Evolutionary conservation across 2,797 vertebrate genomes (phyloP).

Genomic region (Myotis pilosus): DNA sequence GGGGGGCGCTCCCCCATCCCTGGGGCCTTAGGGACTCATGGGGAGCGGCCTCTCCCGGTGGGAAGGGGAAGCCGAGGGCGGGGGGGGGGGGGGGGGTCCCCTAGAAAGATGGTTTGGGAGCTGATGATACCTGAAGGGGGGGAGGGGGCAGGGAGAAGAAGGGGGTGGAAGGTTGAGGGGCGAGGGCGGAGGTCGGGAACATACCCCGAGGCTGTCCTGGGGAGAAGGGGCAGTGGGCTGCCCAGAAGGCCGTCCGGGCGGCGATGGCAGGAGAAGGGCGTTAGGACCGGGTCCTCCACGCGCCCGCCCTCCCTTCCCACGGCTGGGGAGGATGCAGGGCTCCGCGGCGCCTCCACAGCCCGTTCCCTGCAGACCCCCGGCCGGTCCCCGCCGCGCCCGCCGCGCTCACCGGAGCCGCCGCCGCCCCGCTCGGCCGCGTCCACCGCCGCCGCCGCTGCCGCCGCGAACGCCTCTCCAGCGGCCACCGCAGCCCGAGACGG

Average conservation of each 20-base stretch:
- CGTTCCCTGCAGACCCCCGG: neutral
- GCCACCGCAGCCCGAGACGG: constrained; percentile 68
- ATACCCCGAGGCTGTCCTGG: neutral
- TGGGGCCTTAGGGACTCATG: neutral
- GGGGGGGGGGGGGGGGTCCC: too few species aligned
- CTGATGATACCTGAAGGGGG: neutral
- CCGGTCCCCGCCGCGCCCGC: constrained; percentile 32
- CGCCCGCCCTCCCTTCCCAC: neutral
- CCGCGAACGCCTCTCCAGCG: constrained; percentile 52
- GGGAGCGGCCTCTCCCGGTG: neutral
- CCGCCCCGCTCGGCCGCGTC: constrained; percentile 43
- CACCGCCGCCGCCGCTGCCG: constrained; percentile 57
- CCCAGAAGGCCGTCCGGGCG: neutral
- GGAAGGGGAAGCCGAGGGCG: neutral
- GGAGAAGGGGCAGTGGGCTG: neutral
- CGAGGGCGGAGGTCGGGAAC: neutral
- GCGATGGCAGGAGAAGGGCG: neutral
- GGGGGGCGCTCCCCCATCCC: neutral
- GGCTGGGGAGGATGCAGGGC: neutral
- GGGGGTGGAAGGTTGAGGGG: neutral
- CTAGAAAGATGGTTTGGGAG: neutral
- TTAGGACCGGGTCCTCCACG: neutral
- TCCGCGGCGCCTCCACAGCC: neutral
- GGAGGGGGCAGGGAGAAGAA: too few species aligned
- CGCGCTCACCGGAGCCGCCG: constrained; percentile 66